phyloP scores from a whole-genome alignment of 1,140 invertebrate species.

The Coptotermes formosanus region DNA sequence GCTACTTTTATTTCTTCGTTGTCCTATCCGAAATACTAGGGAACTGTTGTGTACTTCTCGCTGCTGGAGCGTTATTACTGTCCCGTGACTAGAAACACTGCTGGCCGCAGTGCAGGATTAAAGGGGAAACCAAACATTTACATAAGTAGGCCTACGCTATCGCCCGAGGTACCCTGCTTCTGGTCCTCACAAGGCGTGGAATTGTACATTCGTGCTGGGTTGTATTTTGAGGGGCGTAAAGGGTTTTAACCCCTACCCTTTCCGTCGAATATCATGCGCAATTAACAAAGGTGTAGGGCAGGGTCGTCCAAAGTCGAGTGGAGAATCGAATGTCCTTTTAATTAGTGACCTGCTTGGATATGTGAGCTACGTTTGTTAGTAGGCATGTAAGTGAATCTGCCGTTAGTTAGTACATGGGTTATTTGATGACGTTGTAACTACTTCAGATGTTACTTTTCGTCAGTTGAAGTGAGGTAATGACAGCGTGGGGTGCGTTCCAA shows the following conservation, averaged over 20 bases:
- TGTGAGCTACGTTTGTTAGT: too few species aligned
- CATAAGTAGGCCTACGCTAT: neutral
- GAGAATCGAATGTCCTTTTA: too few species aligned
- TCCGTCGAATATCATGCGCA: neutral
- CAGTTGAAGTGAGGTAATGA: too few species aligned
- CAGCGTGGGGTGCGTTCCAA: too few species aligned
- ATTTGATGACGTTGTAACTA: too few species aligned
- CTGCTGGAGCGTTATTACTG: neutral
- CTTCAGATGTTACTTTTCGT: too few species aligned
- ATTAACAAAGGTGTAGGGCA: neutral
- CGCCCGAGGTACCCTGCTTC: neutral
- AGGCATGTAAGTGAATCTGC: too few species aligned
- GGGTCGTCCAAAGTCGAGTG: too few species aligned
- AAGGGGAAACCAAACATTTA: constrained; percentile 6
- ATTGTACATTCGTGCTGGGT: neutral
- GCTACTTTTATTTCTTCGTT: neutral
- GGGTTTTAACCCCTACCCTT: neutral
- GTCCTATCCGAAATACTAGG: neutral
- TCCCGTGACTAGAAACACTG: neutral
- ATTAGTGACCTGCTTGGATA: too few species aligned
- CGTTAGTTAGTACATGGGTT: too few species aligned
- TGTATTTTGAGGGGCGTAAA: neutral
- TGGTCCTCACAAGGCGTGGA: neutral
- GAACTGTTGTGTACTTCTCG: neutral
- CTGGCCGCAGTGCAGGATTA: neutral